phyloP scores from a whole-genome alignment of 1,140 invertebrate genomes.

The Hylaeus volcanicus region DNA sequence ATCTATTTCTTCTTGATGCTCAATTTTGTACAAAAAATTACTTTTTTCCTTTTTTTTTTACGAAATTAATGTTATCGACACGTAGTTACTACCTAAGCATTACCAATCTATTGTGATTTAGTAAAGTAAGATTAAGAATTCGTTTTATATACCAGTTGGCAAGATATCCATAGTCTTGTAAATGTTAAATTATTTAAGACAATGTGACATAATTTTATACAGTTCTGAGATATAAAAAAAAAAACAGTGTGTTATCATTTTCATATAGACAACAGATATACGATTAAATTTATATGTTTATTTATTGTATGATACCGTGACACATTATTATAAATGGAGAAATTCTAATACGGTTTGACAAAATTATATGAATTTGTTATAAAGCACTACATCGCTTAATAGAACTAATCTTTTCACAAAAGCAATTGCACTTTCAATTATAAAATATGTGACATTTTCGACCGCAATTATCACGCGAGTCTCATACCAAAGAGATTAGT shows the following conservation, averaged over 20 bases:
- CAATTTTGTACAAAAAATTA: slow-evolving; percentile 34
- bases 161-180: slow-evolving; percentile 34
- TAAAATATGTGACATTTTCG: slow-evolving; percentile 33
- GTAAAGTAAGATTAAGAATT: slow-evolving; percentile 40
- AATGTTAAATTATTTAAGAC: slow-evolving; percentile 55
- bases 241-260: slow-evolving; percentile 36
- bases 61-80: slow-evolving; percentile 37
- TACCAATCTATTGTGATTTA: slow-evolving; percentile 59
- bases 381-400: slow-evolving; percentile 18
- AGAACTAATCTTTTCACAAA: slow-evolving; percentile 1
- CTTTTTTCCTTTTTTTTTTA: slow-evolving; percentile 31
- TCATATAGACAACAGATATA: slow-evolving; percentile 13
- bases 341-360: slow-evolving; percentile 27
- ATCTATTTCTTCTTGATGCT: slow-evolving; percentile 22
- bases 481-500: slow-evolving; percentile 65
- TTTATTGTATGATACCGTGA: slow-evolving; percentile 45
- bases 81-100: slow-evolving; percentile 46
- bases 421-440: background rate
- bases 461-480: slow-evolving; percentile 43
- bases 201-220: slow-evolving; percentile 35
- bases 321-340: slow-evolving; percentile 41
- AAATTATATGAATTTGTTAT: slow-evolving; percentile 31
- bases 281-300: slow-evolving; percentile 36
- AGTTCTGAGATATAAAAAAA: slow-evolving; percentile 19
- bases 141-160: slow-evolving; percentile 47